Conservation (phyloP, 2,888 invertebrate species). For the Lochmaea capreae region DNA sequence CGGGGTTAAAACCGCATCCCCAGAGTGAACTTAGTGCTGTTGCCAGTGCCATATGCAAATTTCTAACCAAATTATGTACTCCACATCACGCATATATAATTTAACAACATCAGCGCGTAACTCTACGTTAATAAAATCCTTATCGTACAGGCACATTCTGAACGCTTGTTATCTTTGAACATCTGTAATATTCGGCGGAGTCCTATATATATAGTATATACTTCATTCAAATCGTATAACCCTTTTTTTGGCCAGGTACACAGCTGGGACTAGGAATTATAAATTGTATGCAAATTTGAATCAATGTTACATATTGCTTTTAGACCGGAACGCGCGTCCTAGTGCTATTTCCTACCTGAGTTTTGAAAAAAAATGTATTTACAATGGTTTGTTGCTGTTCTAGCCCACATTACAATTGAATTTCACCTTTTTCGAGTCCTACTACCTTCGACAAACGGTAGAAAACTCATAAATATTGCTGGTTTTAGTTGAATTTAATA, state of each 20-base stretch:
- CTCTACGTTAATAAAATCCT: background rate
- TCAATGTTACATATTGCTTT: slow-evolving; percentile 57
- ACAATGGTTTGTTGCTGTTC: slow-evolving; percentile 34
- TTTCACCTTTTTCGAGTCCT: slow-evolving; percentile 13
- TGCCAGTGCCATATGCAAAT: slow-evolving; percentile 65
- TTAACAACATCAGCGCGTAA: slow-evolving; percentile 42
- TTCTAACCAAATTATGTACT: slow-evolving; percentile 65
- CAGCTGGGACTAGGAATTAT: slow-evolving; percentile 51
- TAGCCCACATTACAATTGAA: slow-evolving; percentile 23
- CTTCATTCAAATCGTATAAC: slow-evolving; percentile 45
- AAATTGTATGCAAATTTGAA: slow-evolving; percentile 58
- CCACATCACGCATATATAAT: slow-evolving; percentile 64
- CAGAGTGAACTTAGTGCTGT: slow-evolving; percentile 45
- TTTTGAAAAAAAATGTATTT: slow-evolving; percentile 28
- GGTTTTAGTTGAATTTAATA: too few species aligned
- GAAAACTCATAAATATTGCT: background rate
- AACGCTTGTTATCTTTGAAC: slow-evolving; percentile 52
- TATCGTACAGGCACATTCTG: slow-evolving; percentile 13
- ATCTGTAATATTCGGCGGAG: slow-evolving; percentile 52
- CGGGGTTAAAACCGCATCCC: slow-evolving; percentile 45
- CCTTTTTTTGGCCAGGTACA: slow-evolving; percentile 48
- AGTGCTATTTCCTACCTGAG: slow-evolving; percentile 32
- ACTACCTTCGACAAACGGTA: background rate
- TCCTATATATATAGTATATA: slow-evolving; percentile 38
- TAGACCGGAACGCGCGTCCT: slow-evolving; percentile 51